These are phyloP conservation scores for Spodoptera exigua DNA, from an alignment of 2,888 invertebrate species.

Conservation along the genomic window DNA sequence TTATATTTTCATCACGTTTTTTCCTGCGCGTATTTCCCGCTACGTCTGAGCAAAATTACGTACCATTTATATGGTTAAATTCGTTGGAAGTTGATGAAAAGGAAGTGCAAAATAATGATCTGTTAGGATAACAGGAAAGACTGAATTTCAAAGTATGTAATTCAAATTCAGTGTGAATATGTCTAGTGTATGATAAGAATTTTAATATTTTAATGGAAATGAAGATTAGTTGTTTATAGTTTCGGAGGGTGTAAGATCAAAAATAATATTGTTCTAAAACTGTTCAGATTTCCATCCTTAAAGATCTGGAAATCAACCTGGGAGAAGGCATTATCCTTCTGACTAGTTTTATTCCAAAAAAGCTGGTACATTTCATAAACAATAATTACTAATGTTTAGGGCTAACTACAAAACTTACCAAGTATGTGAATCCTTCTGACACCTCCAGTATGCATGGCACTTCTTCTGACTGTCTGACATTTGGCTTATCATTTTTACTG, in stretches of 20 bases:
- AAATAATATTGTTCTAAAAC: no score
- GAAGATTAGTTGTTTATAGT: no score
- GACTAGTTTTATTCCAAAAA: no score
- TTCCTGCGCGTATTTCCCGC: constrained; percentile 4
- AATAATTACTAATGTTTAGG: constrained; percentile 34
- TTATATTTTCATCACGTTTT: constrained; percentile 8
- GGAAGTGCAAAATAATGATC: constrained; percentile 2
- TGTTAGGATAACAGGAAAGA: constrained; percentile 26
- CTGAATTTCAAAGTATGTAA: constrained; percentile 8
- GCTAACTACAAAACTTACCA: constrained; percentile 89
- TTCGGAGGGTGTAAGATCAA: no score
- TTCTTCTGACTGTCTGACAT: constrained; percentile 68
- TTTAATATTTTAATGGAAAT: constrained; percentile 14
- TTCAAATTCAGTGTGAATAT: constrained; percentile 20
- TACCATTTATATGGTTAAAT: constrained; percentile 7
- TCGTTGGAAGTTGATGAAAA: constrained; percentile 1
- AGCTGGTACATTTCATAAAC: no score
- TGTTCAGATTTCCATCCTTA: no score
- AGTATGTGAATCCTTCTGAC: constrained; percentile 90
- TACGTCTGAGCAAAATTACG: constrained; percentile 5
- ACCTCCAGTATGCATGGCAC: constrained; percentile 89
- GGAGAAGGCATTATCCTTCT: no score
- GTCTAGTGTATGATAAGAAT: constrained; percentile 3
- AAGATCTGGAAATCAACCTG: no score
- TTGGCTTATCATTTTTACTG: constrained; percentile 79